Evolutionary conservation across 2,888 invertebrate species (phyloP).

Genomic region (Luperina nickerlii): DNA sequence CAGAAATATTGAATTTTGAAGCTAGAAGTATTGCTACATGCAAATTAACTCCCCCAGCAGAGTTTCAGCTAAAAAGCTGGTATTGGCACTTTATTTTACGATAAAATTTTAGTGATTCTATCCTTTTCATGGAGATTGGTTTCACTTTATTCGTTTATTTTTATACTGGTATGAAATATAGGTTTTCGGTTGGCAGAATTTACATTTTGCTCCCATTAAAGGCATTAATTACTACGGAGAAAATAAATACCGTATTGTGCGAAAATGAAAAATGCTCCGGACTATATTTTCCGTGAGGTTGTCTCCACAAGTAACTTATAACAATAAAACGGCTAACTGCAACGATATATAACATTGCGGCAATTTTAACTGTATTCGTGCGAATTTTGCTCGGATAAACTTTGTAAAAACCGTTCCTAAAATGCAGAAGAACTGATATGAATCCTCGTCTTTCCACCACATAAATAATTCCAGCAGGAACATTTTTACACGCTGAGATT

Average conservation of each 20-base stretch:
- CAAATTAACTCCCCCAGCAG: slow-evolving; percentile 26
- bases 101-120: slow-evolving; percentile 28
- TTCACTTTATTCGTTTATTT: slow-evolving; percentile 39
- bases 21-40: slow-evolving; percentile 9
- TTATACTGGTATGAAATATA: slow-evolving; percentile 20
- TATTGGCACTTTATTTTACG: slow-evolving; percentile 37
- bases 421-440: slow-evolving; percentile 69
- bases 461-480: slow-evolving; percentile 79
- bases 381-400: slow-evolving; percentile 52
- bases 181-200: slow-evolving; percentile 34
- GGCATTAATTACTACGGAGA: slow-evolving; percentile 49
- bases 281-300: slow-evolving; percentile 36
- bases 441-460: slow-evolving; percentile 70
- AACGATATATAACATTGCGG: slow-evolving; percentile 60
- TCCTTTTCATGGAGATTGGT: slow-evolving; percentile 39
- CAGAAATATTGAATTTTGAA: slow-evolving; percentile 24
- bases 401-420: slow-evolving; percentile 54
- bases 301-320: slow-evolving; percentile 47
- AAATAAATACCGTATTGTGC: slow-evolving; percentile 46
- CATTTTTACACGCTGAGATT: slow-evolving; percentile 82
- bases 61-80: slow-evolving; percentile 26
- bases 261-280: slow-evolving; percentile 44
- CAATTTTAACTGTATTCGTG: slow-evolving; percentile 39
- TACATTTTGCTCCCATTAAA: slow-evolving; percentile 43
- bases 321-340: slow-evolving; percentile 52